These are phyloP conservation scores for Cheilosia vernalis DNA, from an alignment of 2,888 invertebrate species.

Conservation along the genomic window DNA sequence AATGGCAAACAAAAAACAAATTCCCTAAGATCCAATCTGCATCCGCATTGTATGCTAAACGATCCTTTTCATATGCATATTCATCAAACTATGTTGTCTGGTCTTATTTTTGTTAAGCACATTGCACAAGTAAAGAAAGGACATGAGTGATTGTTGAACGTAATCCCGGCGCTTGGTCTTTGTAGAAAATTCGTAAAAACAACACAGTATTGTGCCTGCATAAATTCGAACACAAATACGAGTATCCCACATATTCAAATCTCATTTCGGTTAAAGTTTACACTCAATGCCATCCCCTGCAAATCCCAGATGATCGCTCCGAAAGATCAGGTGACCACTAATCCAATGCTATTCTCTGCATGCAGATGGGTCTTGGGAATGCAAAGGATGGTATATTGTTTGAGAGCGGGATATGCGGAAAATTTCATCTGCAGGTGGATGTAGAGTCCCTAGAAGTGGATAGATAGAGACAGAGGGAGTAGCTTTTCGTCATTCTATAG, in stretches of 20 bases:
- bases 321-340: slow-evolving; percentile 72
- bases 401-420: background rate
- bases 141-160: slow-evolving; percentile 60
- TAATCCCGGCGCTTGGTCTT: slow-evolving; percentile 69
- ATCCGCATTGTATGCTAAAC: slow-evolving; percentile 45
- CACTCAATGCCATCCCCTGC: slow-evolving; percentile 47
- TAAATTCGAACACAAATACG: slow-evolving; percentile 67
- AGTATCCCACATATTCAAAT: slow-evolving; percentile 66
- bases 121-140: slow-evolving; percentile 62
- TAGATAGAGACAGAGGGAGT: background rate
- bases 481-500: background rate
- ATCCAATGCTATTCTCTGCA: slow-evolving; percentile 51
- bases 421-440: slow-evolving; percentile 1
- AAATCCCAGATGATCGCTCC: slow-evolving; percentile 52
- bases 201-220: slow-evolving; percentile 35
- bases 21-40: slow-evolving; percentile 52
- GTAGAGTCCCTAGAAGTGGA: background rate
- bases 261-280: slow-evolving; percentile 69
- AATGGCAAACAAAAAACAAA: slow-evolving; percentile 29
- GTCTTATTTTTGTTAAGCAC: slow-evolving; percentile 9
- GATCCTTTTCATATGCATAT: slow-evolving; percentile 36
- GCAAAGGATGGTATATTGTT: background rate
- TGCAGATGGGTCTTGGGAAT: slow-evolving; percentile 52
- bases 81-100: slow-evolving; percentile 8
- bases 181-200: slow-evolving; percentile 16